phyloP scores from a whole-genome alignment of 1,140 invertebrate genomes.

The Aphaenogaster ashmeadi region DNA sequence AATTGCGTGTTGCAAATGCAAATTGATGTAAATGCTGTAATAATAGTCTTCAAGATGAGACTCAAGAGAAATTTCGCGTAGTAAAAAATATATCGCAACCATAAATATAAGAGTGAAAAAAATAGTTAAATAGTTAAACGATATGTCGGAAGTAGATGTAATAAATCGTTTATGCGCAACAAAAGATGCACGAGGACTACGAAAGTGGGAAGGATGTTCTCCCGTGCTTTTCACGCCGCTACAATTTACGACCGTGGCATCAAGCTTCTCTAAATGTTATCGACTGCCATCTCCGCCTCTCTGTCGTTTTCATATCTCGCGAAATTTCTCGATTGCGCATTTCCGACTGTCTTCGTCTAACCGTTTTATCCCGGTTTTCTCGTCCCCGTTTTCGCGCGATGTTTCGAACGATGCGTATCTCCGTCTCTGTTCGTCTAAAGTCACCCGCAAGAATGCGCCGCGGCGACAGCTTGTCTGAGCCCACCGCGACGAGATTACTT shows the following conservation, averaged over 20 bases:
- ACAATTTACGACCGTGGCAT: constrained; percentile 3
- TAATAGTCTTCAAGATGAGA: neutral
- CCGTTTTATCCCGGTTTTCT: neutral
- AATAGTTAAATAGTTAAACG: neutral
- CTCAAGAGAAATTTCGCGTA: neutral
- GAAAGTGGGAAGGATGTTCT: neutral
- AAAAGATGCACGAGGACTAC: neutral
- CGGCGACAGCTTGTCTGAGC: constrained; percentile 73
- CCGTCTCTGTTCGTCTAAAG: constrained; percentile 28
- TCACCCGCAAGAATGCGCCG: constrained; percentile 45
- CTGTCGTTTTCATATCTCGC: neutral
- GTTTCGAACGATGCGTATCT: neutral
- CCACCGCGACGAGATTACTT: constrained; percentile 76
- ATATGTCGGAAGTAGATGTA: neutral
- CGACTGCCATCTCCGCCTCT: neutral
- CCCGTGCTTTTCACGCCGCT: neutral
- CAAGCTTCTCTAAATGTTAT: constrained; percentile 14
- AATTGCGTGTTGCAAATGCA: neutral
- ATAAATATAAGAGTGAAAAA: constrained; percentile 4
- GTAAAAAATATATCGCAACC: neutral
- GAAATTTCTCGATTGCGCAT: constrained; percentile 41
- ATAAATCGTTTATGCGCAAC: constrained; percentile 30
- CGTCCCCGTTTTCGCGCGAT: neutral
- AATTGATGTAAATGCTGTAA: neutral
- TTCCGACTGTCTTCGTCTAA: constrained; percentile 41